Evolutionary conservation across 64 coral and sea anemone genomes (phyloP), one percentile per base, ranked within the genome.

Genomic region (Dendronephthya gigantea): DNA sequence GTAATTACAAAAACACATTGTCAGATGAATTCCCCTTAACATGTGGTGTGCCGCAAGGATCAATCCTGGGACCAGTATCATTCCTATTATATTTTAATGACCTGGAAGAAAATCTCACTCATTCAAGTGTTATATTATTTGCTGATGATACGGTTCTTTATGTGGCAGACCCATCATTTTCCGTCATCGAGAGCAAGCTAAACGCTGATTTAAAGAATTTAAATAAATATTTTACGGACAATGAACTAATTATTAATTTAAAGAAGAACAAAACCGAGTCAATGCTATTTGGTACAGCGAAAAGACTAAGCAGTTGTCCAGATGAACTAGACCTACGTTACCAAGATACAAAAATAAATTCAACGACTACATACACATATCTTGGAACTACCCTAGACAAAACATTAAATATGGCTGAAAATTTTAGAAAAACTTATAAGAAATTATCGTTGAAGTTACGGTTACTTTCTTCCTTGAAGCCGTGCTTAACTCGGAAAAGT

Each of bases 71-170:
- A 25, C 86, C 86, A 82, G 16, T 82, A 17, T 19, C 82, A n/a
- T 88, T 88, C 25, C 12, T 50, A 4, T 82, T 50, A 88, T 51
- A 82, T 43, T 75, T 88, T 50, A 88, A 81, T 36, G 22, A 88
- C 75, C 75, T 88, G 72, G 58, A 62, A 49, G 47, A 88, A 38
- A 33, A 36, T 82, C 32, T 88, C 12, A 88, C 9, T 11, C 48
- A 4, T 49, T 43, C 72, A 4, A 88, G 39, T 81, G 29, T 47
- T 15, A 16, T 62, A 27, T 39, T 88, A 19, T 56, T 48, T 82
- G 68, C 86, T 15, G 72, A 88, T 82, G 86, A 87, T 79, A 79
- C 86, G 6, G 29, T 34, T 34, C 28, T 76, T 34, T 76, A 76
- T 76, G 69, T 37, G 35, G 28, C 31, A 34, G 28, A 31, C 16